phyloP scores from a whole-genome alignment of 2,113 vertebrate species.

The Caracal caracal region DNA sequence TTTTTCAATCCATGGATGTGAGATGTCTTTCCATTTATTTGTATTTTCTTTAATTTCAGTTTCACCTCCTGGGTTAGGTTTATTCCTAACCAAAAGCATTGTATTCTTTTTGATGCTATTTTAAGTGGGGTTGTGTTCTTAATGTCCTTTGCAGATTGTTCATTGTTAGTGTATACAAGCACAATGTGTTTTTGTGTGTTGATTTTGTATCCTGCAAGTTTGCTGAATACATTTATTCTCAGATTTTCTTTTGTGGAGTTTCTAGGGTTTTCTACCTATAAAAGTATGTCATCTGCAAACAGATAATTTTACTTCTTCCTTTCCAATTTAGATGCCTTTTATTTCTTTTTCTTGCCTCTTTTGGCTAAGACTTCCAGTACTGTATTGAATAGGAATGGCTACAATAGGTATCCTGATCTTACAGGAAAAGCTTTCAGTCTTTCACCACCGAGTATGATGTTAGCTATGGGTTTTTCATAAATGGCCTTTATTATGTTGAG shows the following conservation, averaged over 20 bases:
- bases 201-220: not conserved
- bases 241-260: not conserved
- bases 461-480: not conserved
- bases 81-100: too few relatives aligned
- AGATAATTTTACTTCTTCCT: not conserved
- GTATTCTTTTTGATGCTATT: too few relatives aligned
- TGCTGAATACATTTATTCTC: not conserved
- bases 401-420: not conserved
- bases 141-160: too few relatives aligned
- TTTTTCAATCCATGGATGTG: not conserved
- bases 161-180: too few relatives aligned
- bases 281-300: not conserved
- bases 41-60: not conserved
- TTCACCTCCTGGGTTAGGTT: not conserved
- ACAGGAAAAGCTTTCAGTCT: not conserved
- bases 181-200: too few relatives aligned
- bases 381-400: not conserved
- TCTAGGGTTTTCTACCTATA: not conserved
- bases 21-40: not conserved
- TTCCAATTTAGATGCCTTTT: not conserved
- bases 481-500: not conserved
- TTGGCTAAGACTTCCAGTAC: not conserved
- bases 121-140: too few relatives aligned
- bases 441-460: not conserved
- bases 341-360: not conserved